Conservation (phyloP, 2,888 invertebrate genomes). For the Encarsia formosa region DNA sequence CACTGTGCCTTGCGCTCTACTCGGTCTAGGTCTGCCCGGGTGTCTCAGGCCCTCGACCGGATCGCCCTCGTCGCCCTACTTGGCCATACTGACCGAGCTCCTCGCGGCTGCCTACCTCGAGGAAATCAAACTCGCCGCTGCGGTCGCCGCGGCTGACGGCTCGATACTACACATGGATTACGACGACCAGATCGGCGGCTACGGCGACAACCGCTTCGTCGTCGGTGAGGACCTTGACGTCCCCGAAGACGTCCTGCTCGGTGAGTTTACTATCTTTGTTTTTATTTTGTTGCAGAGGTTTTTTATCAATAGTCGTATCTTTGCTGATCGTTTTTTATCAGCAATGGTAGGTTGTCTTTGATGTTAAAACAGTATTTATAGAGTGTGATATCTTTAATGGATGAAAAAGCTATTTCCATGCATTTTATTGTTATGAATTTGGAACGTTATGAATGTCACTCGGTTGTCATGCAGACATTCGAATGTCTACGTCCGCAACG, state of each 20-base stretch:
- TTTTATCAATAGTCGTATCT: not conserved
- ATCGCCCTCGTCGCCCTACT: conserved; percentile 33
- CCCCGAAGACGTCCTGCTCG: conserved; percentile 47
- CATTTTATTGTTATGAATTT: no score
- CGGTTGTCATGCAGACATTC: no score
- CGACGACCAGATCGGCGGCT: conserved; percentile 10
- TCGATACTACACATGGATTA: conserved; percentile 29
- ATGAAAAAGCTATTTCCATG: no score
- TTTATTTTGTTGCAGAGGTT: no score
- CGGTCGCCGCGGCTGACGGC: conserved; percentile 15
- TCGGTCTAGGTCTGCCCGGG: conserved; percentile 49
- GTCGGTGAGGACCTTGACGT: conserved; percentile 34
- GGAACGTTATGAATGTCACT: no score
- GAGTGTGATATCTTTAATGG: no score
- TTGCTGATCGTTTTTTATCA: not conserved
- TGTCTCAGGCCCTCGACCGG: conserved; percentile 40
- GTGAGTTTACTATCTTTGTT: conserved; percentile 34
- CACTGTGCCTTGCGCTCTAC: conserved; percentile 47
- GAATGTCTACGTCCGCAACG: no score
- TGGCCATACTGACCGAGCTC: conserved; percentile 46
- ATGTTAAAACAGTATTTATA: no score
- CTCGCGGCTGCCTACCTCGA: conserved; percentile 40
- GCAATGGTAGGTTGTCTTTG: no score
- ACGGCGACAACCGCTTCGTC: conserved; percentile 7
- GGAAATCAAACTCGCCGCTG: conserved; percentile 21